A percentile compares a stretch with the other conserved stretches of the same genome.
Conservation (phyloP, 1,140 invertebrate species). For the Camponotus vicinus region DNA sequence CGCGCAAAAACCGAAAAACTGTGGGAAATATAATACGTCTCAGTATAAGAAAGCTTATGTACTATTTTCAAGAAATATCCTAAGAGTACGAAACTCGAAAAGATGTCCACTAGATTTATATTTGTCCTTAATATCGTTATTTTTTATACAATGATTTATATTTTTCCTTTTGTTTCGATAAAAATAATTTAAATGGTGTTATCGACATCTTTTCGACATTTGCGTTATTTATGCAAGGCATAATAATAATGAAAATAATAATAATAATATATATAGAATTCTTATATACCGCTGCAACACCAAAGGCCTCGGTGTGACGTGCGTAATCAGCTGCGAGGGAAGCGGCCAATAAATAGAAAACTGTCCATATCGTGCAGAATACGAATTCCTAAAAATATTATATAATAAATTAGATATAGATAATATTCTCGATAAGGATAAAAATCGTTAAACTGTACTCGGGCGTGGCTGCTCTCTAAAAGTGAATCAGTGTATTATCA, state of each 20-base stretch:
- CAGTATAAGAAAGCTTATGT: not conserved
- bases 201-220: not conserved
- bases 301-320: constrained; percentile 85
- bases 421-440: not conserved
- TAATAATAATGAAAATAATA: not conserved
- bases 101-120: not conserved
- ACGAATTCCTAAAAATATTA: constrained; percentile 88
- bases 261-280: constrained; percentile 42
- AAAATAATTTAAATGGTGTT: constrained; percentile 19
- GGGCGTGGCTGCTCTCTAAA: too few relatives aligned
- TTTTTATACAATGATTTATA: not conserved
- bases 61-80: constrained; percentile 10
- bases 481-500: too few relatives aligned
- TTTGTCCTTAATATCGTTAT: not conserved
- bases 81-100: constrained; percentile 50
- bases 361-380: constrained; percentile 90
- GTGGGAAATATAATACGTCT: constrained; percentile 65
- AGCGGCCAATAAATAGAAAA: constrained; percentile 91
- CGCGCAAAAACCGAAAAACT: constrained; percentile 94
- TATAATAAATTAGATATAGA: not conserved
- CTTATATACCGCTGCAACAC: constrained; percentile 89
- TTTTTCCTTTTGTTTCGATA: not conserved
- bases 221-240: not conserved
- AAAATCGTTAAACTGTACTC: not conserved
- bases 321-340: constrained; percentile 87